Evolutionary conservation across 2,797 vertebrate species (phyloP).

Genomic region (Picus viridis): DNA sequence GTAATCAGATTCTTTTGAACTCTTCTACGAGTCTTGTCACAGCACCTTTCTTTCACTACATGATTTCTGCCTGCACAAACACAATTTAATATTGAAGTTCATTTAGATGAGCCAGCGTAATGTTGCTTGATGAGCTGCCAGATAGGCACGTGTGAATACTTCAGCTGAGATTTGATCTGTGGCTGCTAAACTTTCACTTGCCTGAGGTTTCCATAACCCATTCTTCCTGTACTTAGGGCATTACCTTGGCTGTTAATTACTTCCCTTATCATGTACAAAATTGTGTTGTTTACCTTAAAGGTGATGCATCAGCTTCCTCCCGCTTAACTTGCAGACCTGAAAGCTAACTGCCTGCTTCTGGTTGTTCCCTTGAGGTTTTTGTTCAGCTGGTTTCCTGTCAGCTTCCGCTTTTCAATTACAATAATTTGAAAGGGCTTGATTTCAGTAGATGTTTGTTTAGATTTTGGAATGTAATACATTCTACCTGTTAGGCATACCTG

Average conservation of each 20-base stretch:
- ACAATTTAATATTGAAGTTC: slow-evolving; percentile 36
- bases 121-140: slow-evolving; percentile 55
- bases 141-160: not conserved
- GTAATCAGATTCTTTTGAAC: slow-evolving; percentile 49
- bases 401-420: slow-evolving; percentile 44
- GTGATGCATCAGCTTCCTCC: slow-evolving; percentile 37
- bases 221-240: slow-evolving; percentile 53
- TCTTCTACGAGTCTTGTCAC: not conserved
- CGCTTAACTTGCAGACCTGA: slow-evolving; percentile 50
- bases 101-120: slow-evolving; percentile 25
- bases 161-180: slow-evolving; percentile 37
- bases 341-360: slow-evolving; percentile 51
- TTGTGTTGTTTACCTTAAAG: slow-evolving; percentile 60
- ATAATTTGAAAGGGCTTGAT: not conserved
- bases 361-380: slow-evolving; percentile 35
- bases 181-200: slow-evolving; percentile 56
- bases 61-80: slow-evolving; percentile 46
- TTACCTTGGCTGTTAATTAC: slow-evolving; percentile 57
- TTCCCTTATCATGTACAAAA: slow-evolving; percentile 62
- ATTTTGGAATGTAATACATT: slow-evolving; percentile 39
- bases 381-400: slow-evolving; percentile 55
- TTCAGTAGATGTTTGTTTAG: slow-evolving; percentile 40
- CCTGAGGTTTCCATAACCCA: slow-evolving; percentile 56
- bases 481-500: slow-evolving; percentile 14
- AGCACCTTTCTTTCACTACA: not conserved